Base-by-base conservation (phyloP, 1,140 invertebrate genomes). In the Eumaeus atala region DNA sequence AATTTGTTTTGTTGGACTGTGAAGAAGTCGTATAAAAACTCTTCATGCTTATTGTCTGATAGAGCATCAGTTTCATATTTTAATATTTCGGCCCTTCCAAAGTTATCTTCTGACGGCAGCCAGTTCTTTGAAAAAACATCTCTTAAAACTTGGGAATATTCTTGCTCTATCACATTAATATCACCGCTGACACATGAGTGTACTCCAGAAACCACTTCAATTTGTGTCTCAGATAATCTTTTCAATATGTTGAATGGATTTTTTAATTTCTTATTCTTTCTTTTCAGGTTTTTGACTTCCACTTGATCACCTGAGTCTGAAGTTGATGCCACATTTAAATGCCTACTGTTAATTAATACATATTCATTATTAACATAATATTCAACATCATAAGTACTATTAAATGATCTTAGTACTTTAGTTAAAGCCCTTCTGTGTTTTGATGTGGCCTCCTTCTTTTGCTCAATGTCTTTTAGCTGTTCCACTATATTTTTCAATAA, bases 241-340 rank as follows among this genome's bases (percentile, higher is more conserved):
- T 80, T 84, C 6, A 86, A 47, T 14, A 83, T 69, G 47, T 75
- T 77, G 53, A 83, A 86, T 0, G 83, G 80, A 63, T 86, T 86
- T 49, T 64, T 72, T 35, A 86, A 51, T 50, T 77, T 78, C 55
- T 76, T 84, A 21, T 68, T 66, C 7, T 21, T 57, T 5, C 28
- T 14, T 55, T 56, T 52, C 55, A 58, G 12, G 34, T 11, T 37
- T 36, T 67, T 63, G 35, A 74, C 67, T 18, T 56, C 40, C 14
- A 54, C 61, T 48, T 77, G 73, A 33, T 69, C 72, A 57, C 78
- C 78, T 6, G 78, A 79, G 50, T 69, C 70, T n/a, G 65, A 64
- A 16, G 64, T 54, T n/a, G 67, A 72, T 47, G 77, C 71, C 8
- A 79, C 55, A 44, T 56, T 70, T 28, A 86, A 74, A 17, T 64